A percentile compares a stretch with the other conserved stretches of the same genome.
phyloP scores from a whole-genome alignment of 2,888 invertebrate species.

The Macrostomum cliftonense region DNA sequence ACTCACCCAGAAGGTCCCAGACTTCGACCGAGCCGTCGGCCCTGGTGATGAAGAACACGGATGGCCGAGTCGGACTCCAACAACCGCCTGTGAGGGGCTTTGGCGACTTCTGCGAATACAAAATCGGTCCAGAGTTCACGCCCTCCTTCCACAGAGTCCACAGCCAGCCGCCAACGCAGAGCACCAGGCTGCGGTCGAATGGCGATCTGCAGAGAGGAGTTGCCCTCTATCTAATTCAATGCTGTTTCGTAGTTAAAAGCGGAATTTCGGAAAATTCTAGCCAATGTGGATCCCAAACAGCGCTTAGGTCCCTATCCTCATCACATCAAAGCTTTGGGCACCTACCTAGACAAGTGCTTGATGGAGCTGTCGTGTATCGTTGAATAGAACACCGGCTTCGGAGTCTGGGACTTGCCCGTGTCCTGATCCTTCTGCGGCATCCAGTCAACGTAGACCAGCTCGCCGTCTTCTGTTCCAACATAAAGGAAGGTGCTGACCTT shows the following conservation, averaged over 20 bases:
- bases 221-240: too few relatives aligned
- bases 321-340: too few relatives aligned
- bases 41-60: conserved; percentile 51
- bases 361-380: conserved; percentile 32
- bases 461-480: conserved; percentile 38
- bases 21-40: conserved; percentile 57
- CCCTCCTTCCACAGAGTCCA: conserved; percentile 57
- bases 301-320: too few relatives aligned
- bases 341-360: conserved; percentile 41
- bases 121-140: conserved; percentile 35
- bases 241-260: too few relatives aligned
- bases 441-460: conserved; percentile 38
- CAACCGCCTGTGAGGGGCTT: conserved; percentile 30
- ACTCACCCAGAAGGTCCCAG: conserved; percentile 51
- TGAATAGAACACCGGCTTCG: conserved; percentile 35
- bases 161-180: conserved; percentile 55
- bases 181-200: conserved; percentile 45
- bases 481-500: conserved; percentile 32
- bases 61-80: conserved; percentile 59
- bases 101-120: not conserved
- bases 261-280: too few relatives aligned
- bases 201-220: conserved; percentile 42
- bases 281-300: too few relatives aligned
- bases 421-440: conserved; percentile 39
- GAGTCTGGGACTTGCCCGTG: conserved; percentile 35